Evolutionary conservation across 2,797 vertebrate genomes (phyloP), one percentile per base, ranked within the genome.

Genomic region (Malurus leucopterus): DNA sequence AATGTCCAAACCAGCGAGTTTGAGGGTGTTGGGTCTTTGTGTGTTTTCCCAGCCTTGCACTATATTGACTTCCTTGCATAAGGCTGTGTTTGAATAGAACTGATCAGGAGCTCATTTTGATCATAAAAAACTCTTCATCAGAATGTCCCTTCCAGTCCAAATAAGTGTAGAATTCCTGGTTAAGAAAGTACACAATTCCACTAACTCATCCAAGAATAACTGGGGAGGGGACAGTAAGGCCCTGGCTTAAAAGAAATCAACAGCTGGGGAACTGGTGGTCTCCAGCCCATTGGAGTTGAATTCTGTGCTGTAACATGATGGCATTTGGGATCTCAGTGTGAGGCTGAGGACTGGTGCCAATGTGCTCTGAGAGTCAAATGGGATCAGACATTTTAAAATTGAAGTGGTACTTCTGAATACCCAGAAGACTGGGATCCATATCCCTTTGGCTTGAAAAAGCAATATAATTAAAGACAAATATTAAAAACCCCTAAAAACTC

Each of bases 381-480:
- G 30, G n/a, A 90, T 73, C 57, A 53, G 57, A 57, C 10, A 53
- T 84, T 81, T 81, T 43, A 65, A 53, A 72, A 69, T 63, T 82
- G 55, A 93, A 82, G 30, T 43, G 26, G 19, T 18, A 76, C 38
- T 72, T 78, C 4, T 63, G 15, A 88, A 49, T 51, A 67, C 9
- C 23, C n/a, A 62, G 29, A 90, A 83, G 22, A 67, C 11, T 44
- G 17, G 22, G 30, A 38, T 50, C 32, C 36, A 49, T 15, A 27
- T 36, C 14, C 13, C 6, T 21, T 88, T 54, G n/a, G 8, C 29
- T 64, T 63, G 20, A 40, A 71, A 77, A 87, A 83, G 44, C 0
- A 3, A 11, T 27, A 5, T 44, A 55, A 54, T 68, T 83, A 36
- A 69, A 73, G 19, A 46, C 1, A 79, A 82, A 32, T 46, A 75